These are phyloP conservation scores for Nasonia oneida DNA, from an alignment of 2,888 invertebrate species.

Conservation along the genomic window DNA sequence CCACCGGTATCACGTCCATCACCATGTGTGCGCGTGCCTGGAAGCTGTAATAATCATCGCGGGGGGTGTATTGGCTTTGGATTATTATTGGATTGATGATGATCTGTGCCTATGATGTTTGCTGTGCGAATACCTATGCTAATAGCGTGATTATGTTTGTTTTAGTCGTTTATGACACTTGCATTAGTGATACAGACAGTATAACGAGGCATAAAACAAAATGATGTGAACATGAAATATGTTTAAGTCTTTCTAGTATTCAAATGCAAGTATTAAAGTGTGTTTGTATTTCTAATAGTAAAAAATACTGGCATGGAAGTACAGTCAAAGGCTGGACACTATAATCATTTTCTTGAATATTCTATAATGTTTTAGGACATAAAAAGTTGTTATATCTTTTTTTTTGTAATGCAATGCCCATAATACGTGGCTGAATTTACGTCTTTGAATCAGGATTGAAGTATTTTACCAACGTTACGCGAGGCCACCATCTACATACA, in stretches of 20 bases:
- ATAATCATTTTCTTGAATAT: no score
- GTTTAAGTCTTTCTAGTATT: background rate
- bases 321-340: no score
- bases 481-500: background rate
- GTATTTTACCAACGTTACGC: background rate
- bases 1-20: conserved; percentile 68
- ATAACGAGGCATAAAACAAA: background rate
- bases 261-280: no score
- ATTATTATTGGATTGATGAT: no score
- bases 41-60: conserved; percentile 55
- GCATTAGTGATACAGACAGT: background rate
- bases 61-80: background rate
- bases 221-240: background rate
- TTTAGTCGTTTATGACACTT: background rate
- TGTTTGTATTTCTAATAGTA: no score
- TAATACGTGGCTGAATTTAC: background rate
- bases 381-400: no score
- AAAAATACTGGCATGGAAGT: no score
- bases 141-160: background rate
- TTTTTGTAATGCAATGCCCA: no score
- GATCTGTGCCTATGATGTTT: no score
- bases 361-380: no score
- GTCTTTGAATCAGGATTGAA: background rate
- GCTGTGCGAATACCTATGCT: background rate
- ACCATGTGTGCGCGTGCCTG: conserved; percentile 63